Conservation (phyloP, 2,888 invertebrate species). For the Drosophila fungiperda region DNA sequence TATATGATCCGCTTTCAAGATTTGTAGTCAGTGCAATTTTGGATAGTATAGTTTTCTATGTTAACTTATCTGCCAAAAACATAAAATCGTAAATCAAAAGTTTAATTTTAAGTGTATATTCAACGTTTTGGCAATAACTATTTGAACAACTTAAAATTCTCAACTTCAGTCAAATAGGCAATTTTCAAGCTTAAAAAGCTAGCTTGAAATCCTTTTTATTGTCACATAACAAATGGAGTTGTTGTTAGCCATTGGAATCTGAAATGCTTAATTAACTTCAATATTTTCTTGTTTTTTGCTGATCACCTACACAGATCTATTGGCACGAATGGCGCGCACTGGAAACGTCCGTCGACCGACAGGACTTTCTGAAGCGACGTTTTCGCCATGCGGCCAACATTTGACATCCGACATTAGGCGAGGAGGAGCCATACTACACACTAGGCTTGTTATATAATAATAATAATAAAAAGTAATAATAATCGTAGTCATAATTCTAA, state of each 20-base stretch:
- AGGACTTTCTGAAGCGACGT: constrained; percentile 78
- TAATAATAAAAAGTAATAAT: constrained; percentile 19
- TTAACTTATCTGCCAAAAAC: background rate
- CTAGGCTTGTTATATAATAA: background rate
- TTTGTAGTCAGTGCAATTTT: background rate
- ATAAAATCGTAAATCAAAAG: background rate
- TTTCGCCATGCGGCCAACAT: constrained; percentile 66
- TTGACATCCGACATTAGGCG: constrained; percentile 1
- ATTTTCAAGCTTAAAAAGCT: background rate
- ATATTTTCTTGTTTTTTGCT: background rate
- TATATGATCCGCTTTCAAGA: background rate
- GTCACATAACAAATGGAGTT: background rate
- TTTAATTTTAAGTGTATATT: background rate
- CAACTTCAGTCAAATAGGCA: background rate
- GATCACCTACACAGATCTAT: constrained; percentile 84
- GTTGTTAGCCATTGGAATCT: background rate
- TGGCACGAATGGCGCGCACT: constrained; percentile 86
- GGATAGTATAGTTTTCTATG: background rate
- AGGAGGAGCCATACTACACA: background rate
- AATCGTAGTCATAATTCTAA: constrained; percentile 11
- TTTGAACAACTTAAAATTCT: background rate
- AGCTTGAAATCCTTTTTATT: constrained; percentile 20
- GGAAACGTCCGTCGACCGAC: constrained; percentile 78
- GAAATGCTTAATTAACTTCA: background rate
- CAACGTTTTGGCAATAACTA: background rate